Evolutionary conservation across 2,797 vertebrate species (phyloP), one percentile per base, ranked within the genome.

Genomic region (Parauchenoglanis ngamensis): DNA sequence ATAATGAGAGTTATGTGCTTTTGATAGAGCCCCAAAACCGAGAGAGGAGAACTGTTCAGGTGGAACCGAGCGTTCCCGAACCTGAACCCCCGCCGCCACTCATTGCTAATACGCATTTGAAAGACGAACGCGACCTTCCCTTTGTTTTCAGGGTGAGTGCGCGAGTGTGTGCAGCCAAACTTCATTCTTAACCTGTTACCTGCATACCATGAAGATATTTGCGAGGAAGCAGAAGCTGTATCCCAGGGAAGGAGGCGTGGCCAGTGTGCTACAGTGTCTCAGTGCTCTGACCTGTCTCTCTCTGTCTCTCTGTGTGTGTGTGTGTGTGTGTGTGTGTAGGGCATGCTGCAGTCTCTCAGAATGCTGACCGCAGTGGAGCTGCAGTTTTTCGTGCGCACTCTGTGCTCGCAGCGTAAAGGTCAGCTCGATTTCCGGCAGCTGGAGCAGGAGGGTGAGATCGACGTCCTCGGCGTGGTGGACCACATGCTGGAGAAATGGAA

Each of bases 381-480:
- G 80, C 1, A 19, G 12, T 89, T 75, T 80, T 89, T 85, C 13
- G 89, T 89, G 81, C 84, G 84, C 46, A 35, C 13, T 57, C 76
- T 90, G 63, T 56, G 67, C 57, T 78, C 25, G 15, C 57, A 68
- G 23, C 61, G 19, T 79, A 87, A 72, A 17, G 46, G 84, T 8
- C 23, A 83, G 21, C 46, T 85, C 28, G 49, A 86, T 5, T 89
- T 83, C 19, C 17, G 72, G 0, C 57, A 63, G 35, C 75, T 90
- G 46, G 52, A 65, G 15, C 84, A 85, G 46, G 84, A 85, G 73
- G 84, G 84, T 11, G 91, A 88, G 40, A 46, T 81, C 0, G 91
- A 91, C 7, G 73, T 78, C 7, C 85, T 91, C 25, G 89, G 86
- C 67, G 56, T 90, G 13, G 89, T 85, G 2, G 91, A 91, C 84